Evolutionary conservation across 1,140 invertebrate genomes (phyloP).

Genomic region (Drosophila setifemur): DNA sequence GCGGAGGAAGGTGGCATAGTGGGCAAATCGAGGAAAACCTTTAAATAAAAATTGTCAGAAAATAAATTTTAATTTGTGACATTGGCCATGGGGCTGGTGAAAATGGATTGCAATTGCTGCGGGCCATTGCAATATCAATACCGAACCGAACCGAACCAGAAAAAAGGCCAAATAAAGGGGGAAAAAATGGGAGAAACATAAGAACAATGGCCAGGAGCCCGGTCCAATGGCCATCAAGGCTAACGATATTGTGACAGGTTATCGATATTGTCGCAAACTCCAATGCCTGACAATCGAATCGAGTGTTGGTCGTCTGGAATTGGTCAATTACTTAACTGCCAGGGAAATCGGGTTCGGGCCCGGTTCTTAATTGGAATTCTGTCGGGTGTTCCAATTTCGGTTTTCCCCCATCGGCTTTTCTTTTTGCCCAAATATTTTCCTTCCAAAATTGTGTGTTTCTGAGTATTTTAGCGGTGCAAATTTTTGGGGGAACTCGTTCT

Average conservation of each 20-base stretch:
- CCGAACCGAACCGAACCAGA: neutral
- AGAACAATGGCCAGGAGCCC: neutral
- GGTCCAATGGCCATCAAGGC: conserved; percentile 12
- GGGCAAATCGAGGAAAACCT: conserved; percentile 4
- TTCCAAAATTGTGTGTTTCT: no score
- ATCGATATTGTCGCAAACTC: conserved; percentile 37
- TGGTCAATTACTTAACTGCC: conserved; percentile 36
- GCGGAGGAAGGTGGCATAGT: neutral
- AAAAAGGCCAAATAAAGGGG: neutral
- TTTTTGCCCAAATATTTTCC: no score
- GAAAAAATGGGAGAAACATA: neutral
- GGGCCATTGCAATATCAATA: conserved; percentile 1
- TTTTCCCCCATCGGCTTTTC: no score
- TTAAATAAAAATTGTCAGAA: conserved; percentile 53
- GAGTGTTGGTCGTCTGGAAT: conserved; percentile 4
- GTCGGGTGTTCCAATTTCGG: no score
- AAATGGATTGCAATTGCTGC: conserved; percentile 9
- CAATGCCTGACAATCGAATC: conserved; percentile 27
- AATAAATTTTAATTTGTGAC: conserved; percentile 50
- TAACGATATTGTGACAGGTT: conserved; percentile 39
- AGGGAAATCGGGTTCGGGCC: conserved; percentile 13
- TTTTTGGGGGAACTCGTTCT: no score
- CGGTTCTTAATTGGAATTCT: conserved; percentile 9
- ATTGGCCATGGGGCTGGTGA: conserved; percentile 10
- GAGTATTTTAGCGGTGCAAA: no score